These are phyloP conservation scores for Osmoderma eremita DNA, from an alignment of 2,888 invertebrate genomes.

Conservation along the genomic window DNA sequence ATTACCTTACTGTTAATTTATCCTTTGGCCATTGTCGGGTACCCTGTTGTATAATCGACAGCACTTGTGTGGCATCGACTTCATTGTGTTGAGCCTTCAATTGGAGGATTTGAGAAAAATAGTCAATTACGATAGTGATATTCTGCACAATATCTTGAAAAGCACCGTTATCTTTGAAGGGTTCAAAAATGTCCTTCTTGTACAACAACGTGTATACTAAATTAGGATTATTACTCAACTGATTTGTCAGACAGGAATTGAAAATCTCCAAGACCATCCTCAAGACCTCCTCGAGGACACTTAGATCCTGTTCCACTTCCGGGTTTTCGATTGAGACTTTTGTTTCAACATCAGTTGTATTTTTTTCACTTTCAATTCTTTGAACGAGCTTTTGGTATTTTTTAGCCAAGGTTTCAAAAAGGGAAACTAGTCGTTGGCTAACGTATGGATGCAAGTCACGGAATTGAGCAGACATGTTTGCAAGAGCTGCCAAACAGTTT, in stretches of 20 bases:
- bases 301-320: slow-evolving; percentile 82
- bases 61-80: slow-evolving; percentile 86
- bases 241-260: slow-evolving; percentile 92
- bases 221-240: slow-evolving; percentile 88
- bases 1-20: slow-evolving; percentile 79
- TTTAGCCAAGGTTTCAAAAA: slow-evolving; percentile 91
- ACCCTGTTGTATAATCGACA: slow-evolving; percentile 89
- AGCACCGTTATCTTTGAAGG: slow-evolving; percentile 85
- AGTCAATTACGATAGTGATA: slow-evolving; percentile 87
- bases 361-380: slow-evolving; percentile 45
- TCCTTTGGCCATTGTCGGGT: slow-evolving; percentile 95
- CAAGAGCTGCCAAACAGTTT: slow-evolving; percentile 96
- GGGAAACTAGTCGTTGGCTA: slow-evolving; percentile 89
- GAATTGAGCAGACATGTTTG: slow-evolving; percentile 97
- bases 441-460: slow-evolving; percentile 94
- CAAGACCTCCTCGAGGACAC: slow-evolving; percentile 94
- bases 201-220: slow-evolving; percentile 95
- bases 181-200: slow-evolving; percentile 88
- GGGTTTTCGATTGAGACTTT: slow-evolving; percentile 52
- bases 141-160: slow-evolving; percentile 96
- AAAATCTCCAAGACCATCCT: slow-evolving; percentile 97
- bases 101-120: slow-evolving; percentile 74
- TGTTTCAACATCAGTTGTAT: slow-evolving; percentile 48
- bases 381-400: slow-evolving; percentile 76
- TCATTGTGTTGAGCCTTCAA: slow-evolving; percentile 70